Percentiles rank a stretch among this genome's conserved stretches.
These are phyloP conservation scores for Zosterops borbonicus DNA, from an alignment of 2,113 vertebrate genomes.

Conservation along the genomic window DNA sequence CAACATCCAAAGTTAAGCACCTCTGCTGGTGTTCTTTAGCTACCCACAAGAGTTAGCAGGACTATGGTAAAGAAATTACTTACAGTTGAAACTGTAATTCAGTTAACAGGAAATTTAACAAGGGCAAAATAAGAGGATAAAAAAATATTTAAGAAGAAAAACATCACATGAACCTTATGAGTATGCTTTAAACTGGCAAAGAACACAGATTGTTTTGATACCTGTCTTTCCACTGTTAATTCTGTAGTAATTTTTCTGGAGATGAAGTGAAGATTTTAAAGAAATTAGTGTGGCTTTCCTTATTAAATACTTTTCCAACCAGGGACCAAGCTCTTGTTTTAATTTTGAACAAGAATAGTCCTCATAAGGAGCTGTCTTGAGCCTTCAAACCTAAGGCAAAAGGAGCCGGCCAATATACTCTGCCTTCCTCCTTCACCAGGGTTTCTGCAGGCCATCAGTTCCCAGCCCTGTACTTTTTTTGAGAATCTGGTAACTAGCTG, in stretches of 20 bases:
- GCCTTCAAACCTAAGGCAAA: background rate
- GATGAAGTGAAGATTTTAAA: background rate
- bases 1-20: background rate
- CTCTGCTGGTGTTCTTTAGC: background rate
- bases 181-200: background rate
- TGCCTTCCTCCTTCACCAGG: background rate
- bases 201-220: background rate
- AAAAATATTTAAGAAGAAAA: background rate
- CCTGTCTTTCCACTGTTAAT: background rate
- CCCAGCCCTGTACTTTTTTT: background rate
- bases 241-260: background rate
- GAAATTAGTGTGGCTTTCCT: background rate
- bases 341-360: background rate
- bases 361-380: background rate
- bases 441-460: background rate
- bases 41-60: background rate
- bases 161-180: background rate
- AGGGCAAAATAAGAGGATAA: background rate
- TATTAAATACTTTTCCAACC: background rate
- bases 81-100: background rate
- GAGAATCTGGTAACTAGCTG: background rate
- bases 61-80: background rate
- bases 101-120: background rate
- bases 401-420: background rate
- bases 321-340: background rate